Base-by-base conservation (phyloP, 1,140 invertebrate species). In the Colletes gigas region DNA sequence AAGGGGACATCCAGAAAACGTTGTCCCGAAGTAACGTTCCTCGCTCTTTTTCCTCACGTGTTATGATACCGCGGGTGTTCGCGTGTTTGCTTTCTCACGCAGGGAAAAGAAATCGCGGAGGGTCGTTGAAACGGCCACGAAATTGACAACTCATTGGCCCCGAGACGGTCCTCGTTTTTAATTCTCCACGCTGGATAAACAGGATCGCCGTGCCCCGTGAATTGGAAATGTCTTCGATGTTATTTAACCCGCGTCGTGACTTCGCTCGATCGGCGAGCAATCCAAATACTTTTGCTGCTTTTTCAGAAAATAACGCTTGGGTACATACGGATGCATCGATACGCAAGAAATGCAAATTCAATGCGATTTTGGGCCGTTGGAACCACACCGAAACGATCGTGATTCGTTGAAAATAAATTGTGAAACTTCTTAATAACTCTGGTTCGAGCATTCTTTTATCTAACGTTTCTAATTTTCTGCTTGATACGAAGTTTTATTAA, bases 21-120 rank as follows among this genome's bases (percentile, higher is more conserved):
- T 5, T 50, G 57, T 69, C 57, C 63, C 55, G 76, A 81, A 81
- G 67, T 73, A 76, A 82, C 62, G 47, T 80, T 65, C 50, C 57
- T 70, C 52, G 63, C 50, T 55, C 60, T 71, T 57, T 66, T 55
- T 65, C 47, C 54, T 19, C 47, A 62, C 70, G 70, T 87, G 84
- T 87, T 86, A 86, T 83, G 82, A 86, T 86, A 87, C 85, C 73
- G 57, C 50, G 70, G 65, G 52, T n/a, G 30, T 78, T 68, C 70
- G 60, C 70, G 73, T 87, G 84, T 87, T 87, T 87, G 82, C 81
- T 80, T 86, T 86, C 69, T 83, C 68, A 78, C 63, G 55, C 6
- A 41, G 62, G 30, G 6, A n/a, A 71, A 67, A 74, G 68, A 83
- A 83, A 84, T 78, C 84, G 75, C 72, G 55, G 52, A 21, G 62